Evolutionary conservation across 2,888 invertebrate species (phyloP).

Genomic region (Lymantria monacha): DNA sequence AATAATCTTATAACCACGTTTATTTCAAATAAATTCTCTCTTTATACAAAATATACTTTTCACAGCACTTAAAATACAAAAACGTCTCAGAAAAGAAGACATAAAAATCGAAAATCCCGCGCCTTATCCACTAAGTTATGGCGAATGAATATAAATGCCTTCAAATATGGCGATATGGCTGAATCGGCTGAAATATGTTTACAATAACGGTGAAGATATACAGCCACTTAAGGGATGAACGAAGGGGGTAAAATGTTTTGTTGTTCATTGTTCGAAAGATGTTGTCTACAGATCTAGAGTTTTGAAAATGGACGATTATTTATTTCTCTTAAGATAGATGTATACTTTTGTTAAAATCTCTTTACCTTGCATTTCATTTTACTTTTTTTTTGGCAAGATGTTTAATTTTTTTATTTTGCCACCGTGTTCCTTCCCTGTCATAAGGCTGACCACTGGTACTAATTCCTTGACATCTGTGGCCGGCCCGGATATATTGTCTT

Average conservation of each 20-base stretch:
- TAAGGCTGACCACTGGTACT: too few relatives aligned
- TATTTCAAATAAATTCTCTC: background rate
- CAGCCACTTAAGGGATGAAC: constrained; percentile 59
- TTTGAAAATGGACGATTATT: constrained; percentile 1
- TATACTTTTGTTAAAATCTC: background rate
- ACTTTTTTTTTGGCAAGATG: too few relatives aligned
- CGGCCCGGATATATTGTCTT: too few relatives aligned
- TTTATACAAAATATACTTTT: background rate
- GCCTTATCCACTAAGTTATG: constrained; percentile 41
- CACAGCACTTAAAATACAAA: constrained; percentile 1
- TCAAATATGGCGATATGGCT: constrained; percentile 40
- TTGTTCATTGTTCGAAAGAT: constrained; percentile 17
- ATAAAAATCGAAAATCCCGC: constrained; percentile 43
- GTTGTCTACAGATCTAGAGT: constrained; percentile 1
- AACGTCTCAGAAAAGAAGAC: constrained; percentile 4
- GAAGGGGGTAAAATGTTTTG: constrained; percentile 40
- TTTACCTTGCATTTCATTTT: background rate
- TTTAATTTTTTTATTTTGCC: too few relatives aligned
- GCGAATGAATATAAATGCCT: constrained; percentile 54
- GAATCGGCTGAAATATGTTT: constrained; percentile 71
- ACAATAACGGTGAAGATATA: constrained; percentile 64
- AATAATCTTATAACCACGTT: too few relatives aligned
- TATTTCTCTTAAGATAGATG: background rate
- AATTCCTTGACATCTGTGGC: too few relatives aligned
- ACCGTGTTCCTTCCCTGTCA: too few relatives aligned